Evolutionary conservation across 2,113 vertebrate species (phyloP), one percentile per base, ranked within the genome.

Genomic region (Melanotaenia duboulayi): DNA sequence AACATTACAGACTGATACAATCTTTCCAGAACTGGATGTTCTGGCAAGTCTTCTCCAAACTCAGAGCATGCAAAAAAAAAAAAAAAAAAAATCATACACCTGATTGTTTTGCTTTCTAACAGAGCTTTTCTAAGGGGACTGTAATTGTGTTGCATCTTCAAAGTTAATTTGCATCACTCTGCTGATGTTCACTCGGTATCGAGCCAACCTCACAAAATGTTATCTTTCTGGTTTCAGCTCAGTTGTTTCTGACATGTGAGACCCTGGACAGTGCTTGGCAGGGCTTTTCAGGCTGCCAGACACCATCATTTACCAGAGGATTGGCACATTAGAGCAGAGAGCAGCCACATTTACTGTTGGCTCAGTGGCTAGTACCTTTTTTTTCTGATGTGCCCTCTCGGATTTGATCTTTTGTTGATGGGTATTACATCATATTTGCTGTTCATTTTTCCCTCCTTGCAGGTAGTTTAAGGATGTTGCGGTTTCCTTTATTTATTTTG

Each of bases 141-240:
- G 6, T 32, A 54, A 37, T 25, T 49, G 22, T 32, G 40, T 52
- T 39, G 17, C 16, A 46, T 37, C 25, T 73, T 39, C 4, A 54
- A 81, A 61, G 55, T 52, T 66, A 16, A 51, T 48, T 50, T 40
- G 16, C 8, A 1, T 65, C 11, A 65, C 75, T 73, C 40, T 42
- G 16, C 52, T 72, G 42, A 39, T 71, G 40, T 48, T 64, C 14
- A 4, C n/a, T 46, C 35, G 8, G n/a, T 28, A 65, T 62, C 37
- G 51, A 73, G 39, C 68, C 62, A 71, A 58, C 25, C 39, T 20
- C 22, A 51, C 73, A 72, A 74, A 66, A 65, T 69, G 69, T 88
- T 86, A 87, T 87, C 80, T 88, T 25, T 50, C 60, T 66, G 65
- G 63, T 86, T 89, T 86, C 74, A 69, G 63, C 65, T 67, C 70